phyloP scores from a whole-genome alignment of 2,888 invertebrate genomes.

The Leptopilina myrica region DNA sequence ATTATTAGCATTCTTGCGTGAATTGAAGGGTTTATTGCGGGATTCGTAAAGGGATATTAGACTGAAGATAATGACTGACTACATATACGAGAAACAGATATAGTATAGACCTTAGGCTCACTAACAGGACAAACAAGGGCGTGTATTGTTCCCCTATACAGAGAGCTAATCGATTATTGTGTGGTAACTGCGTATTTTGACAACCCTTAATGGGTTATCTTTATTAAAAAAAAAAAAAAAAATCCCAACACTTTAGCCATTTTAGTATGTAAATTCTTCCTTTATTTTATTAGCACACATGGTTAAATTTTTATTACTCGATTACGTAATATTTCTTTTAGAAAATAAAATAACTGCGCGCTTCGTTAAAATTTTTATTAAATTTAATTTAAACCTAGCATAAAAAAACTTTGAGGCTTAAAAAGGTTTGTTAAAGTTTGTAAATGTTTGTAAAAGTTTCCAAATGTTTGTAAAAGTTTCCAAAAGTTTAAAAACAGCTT shows the following conservation, averaged over 20 bases:
- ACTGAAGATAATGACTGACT: conserved; percentile 5
- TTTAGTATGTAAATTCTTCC: neutral
- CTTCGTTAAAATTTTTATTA: too few relatives aligned
- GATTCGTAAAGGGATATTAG: neutral
- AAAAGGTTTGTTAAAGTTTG: too few relatives aligned
- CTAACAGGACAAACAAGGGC: neutral
- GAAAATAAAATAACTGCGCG: too few relatives aligned
- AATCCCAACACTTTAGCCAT: neutral
- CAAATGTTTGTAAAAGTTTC: too few relatives aligned
- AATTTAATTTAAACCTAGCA: too few relatives aligned
- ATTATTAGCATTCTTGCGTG: neutral
- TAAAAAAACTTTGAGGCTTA: too few relatives aligned
- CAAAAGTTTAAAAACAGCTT: too few relatives aligned
- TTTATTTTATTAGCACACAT: neutral
- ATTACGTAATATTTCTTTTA: too few relatives aligned
- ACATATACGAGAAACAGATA: neutral
- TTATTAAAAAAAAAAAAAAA: neutral
- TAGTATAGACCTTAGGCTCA: conserved; percentile 9
- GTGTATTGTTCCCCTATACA: neutral
- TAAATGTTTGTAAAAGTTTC: too few relatives aligned
- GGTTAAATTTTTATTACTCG: too few relatives aligned
- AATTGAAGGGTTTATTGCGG: neutral
- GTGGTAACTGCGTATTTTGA: neutral
- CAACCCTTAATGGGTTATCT: neutral
- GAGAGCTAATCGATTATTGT: conserved; percentile 16